Evolutionary conservation across 2,888 invertebrate species (phyloP).

Genomic region (Atrina japonica): DNA sequence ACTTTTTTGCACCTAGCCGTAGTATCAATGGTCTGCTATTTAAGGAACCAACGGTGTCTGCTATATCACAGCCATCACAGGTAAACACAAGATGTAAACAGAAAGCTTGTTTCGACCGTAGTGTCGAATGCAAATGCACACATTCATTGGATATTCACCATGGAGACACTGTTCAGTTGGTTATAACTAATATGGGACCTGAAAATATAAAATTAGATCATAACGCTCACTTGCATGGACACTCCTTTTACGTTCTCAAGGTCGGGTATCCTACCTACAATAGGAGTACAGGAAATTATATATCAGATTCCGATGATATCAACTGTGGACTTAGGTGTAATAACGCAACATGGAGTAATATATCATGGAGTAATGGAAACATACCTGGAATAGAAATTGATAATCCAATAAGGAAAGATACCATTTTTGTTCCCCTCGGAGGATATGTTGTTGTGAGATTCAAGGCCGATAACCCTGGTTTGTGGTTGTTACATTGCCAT

Average conservation of each 20-base stretch:
- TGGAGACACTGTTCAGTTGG: constrained; percentile 68
- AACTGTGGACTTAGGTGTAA: constrained; percentile 59
- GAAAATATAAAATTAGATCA: constrained; percentile 71
- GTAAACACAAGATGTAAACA: constrained; percentile 55
- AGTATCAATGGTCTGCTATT: constrained; percentile 65
- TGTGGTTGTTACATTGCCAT: constrained; percentile 73
- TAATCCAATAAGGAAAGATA: constrained; percentile 65
- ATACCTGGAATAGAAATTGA: constrained; percentile 56
- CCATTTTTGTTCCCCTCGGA: constrained; percentile 66
- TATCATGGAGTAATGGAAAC: constrained; percentile 53
- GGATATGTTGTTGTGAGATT: constrained; percentile 70
- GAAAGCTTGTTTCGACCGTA: constrained; percentile 49
- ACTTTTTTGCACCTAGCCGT: constrained; percentile 72
- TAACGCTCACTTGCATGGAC: constrained; percentile 76
- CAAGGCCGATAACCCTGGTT: constrained; percentile 70
- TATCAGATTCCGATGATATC: constrained; percentile 43
- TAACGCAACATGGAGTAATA: constrained; percentile 56
- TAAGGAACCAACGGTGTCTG: constrained; percentile 54
- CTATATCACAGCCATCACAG: constrained; percentile 61
- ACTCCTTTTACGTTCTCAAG: constrained; percentile 73
- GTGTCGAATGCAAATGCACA: constrained; percentile 64
- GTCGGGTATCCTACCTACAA: constrained; percentile 65
- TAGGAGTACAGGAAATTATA: constrained; percentile 29
- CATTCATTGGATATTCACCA: constrained; percentile 56
- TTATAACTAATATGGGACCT: constrained; percentile 66